Evolutionary conservation across 2,113 vertebrate genomes (phyloP).

Genomic region (Archilochus colubris): DNA sequence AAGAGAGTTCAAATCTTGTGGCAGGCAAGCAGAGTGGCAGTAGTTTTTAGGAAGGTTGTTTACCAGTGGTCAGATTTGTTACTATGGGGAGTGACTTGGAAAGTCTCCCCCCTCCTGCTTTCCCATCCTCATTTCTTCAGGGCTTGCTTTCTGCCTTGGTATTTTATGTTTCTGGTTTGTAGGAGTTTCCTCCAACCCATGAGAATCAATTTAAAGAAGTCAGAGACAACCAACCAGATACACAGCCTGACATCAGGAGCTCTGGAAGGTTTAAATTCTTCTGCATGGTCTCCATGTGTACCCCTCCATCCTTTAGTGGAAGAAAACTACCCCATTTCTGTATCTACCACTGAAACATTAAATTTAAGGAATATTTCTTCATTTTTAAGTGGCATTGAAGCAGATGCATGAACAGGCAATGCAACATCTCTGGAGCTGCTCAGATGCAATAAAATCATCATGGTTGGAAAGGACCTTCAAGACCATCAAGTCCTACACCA

Average conservation of each 20-base stretch:
- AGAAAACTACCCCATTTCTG: not conserved
- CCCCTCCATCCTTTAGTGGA: not conserved
- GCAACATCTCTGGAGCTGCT: not conserved
- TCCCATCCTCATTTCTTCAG: not conserved
- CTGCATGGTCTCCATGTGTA: not conserved
- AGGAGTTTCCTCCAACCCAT: not conserved
- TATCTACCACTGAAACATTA: not conserved
- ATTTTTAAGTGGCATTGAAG: not conserved
- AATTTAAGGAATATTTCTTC: not conserved
- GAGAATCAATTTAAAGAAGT: not conserved
- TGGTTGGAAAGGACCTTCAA: too few species aligned
- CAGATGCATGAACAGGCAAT: not conserved
- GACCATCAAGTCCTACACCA: too few species aligned
- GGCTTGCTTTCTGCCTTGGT: not conserved
- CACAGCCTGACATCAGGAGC: not conserved
- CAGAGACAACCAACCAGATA: not conserved
- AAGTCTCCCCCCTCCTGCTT: not conserved
- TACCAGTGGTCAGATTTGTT: constrained; percentile 12
- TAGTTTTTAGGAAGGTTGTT: not conserved
- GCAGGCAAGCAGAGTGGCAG: not conserved
- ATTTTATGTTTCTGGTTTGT: not conserved
- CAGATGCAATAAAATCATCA: too few species aligned
- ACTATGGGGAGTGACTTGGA: constrained; percentile 16
- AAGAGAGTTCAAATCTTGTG: constrained; percentile 24
- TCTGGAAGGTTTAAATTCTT: not conserved